Base-by-base conservation (phyloP, 2,888 invertebrate genomes). In the Mimachlamys varia region DNA sequence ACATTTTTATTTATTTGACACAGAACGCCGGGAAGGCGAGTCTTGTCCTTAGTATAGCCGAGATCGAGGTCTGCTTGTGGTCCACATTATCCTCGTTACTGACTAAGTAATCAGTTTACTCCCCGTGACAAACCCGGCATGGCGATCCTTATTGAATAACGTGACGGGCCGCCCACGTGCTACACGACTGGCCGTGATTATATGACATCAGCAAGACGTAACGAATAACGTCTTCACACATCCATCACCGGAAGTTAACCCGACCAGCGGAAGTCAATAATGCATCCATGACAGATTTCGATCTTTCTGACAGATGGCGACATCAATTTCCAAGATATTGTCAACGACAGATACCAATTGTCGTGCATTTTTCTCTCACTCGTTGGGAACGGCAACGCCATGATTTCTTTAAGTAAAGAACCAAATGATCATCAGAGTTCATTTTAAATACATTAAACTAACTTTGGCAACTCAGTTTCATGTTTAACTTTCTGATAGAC, bases 251-350 rank as follows among this genome's bases (percentile, higher is more conserved):
- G 76, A 76, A 76, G 76, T 76, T 12, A 76, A 27, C 5, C 27
- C 76, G 76, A 33, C 76, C 27, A 76, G 4, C 76, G 76, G 76
- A 76, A 76, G 76, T 76, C 76, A 76, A 33, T 33, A 53, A 76
- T 76, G 76, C 76, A 27, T 12, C 76, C 27, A 13, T 33, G 76
- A 76, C 33, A 13, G 76, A 76, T 76, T 33, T 33, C 12, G 33
- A 33, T 3, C 76, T 0, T 33, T 27, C 76, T 76, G 58, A n/a
- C 17, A 76, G 33, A 76, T 76, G 76, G 33, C 76, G 33, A 33
- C 17, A n/a, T n/a, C 27, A 13, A 76, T 76, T 27, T 76, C 17
- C 62, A 76, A 76, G 62, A 76, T 17, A 27, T 76, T 17, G 62
- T 4, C 4, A 17, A 55, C 13, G 55, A 76, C 27, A 27, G n/a